phyloP scores from a whole-genome alignment of 2,113 vertebrate genomes.

The Tautogolabrus adspersus region DNA sequence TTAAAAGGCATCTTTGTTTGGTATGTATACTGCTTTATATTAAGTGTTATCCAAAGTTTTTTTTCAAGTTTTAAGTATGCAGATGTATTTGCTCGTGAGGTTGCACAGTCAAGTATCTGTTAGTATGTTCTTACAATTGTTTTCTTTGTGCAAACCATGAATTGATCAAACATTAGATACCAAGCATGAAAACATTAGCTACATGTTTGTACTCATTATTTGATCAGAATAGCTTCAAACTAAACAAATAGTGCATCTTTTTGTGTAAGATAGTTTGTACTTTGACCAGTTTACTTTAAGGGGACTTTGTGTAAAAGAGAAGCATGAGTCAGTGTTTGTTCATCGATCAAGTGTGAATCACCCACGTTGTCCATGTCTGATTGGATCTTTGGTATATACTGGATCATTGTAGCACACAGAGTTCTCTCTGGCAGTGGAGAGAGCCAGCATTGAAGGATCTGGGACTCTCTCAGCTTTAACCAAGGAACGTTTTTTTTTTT shows the following conservation, averaged over 20 bases:
- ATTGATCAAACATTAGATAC: too few relatives aligned
- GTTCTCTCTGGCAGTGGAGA: not conserved
- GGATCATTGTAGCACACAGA: not conserved
- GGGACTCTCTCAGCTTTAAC: not conserved
- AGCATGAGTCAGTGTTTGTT: constrained; percentile 41
- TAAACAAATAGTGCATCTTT: not conserved
- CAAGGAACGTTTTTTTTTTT: not conserved
- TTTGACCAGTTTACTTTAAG: constrained; percentile 57
- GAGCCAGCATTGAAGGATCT: not conserved
- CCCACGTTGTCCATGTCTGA: constrained; percentile 21
- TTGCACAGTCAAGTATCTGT: too few relatives aligned
- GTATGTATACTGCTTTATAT: not conserved
- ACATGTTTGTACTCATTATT: too few relatives aligned
- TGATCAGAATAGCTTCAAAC: too few relatives aligned
- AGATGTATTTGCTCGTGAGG: too few relatives aligned
- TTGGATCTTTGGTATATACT: constrained; percentile 24
- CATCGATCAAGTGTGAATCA: constrained; percentile 12
- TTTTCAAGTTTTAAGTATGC: too few relatives aligned
- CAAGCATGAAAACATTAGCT: too few relatives aligned
- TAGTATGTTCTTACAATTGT: too few relatives aligned
- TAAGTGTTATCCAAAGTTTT: not conserved
- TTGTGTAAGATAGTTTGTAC: constrained; percentile 28
- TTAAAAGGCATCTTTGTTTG: not conserved
- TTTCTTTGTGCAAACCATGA: too few relatives aligned
- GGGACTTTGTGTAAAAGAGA: not conserved